These are phyloP conservation scores for Ageneiosus marmoratus DNA, from an alignment of 2,113 vertebrate species.

Conservation along the genomic window DNA sequence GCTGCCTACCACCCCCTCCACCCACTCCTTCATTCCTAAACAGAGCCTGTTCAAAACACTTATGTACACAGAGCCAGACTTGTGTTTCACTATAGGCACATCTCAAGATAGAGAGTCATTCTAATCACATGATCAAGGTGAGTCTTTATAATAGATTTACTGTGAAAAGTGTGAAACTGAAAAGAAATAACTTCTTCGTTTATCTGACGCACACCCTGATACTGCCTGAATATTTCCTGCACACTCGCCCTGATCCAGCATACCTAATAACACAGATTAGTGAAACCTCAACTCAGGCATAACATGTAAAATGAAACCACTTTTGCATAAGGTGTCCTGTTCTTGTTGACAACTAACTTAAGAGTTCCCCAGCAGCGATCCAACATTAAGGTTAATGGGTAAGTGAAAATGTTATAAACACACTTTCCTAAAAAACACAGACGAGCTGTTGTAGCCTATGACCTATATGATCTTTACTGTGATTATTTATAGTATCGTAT, in stretches of 20 bases:
- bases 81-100: neutral
- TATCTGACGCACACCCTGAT: constrained; percentile 27
- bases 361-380: neutral
- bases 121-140: constrained; percentile 47
- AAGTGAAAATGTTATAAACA: neutral
- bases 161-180: constrained; percentile 9
- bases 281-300: neutral
- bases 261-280: constrained; percentile 27
- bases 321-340: neutral
- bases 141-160: constrained; percentile 1
- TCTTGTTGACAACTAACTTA: neutral
- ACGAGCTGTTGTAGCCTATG: no score
- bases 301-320: constrained; percentile 13
- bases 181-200: neutral
- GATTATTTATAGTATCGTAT: neutral
- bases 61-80: constrained; percentile 29
- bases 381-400: neutral
- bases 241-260: constrained; percentile 24
- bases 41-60: constrained; percentile 43
- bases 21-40: constrained; percentile 25
- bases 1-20: neutral
- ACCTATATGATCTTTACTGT: neutral
- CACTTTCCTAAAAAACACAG: neutral
- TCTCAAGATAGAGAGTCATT: constrained; percentile 6
- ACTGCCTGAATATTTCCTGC: constrained; percentile 1